Evolutionary conservation across 2,113 vertebrate genomes (phyloP), one percentile per base, ranked within the genome.

Genomic region (Phylloscopus whistleri): DNA sequence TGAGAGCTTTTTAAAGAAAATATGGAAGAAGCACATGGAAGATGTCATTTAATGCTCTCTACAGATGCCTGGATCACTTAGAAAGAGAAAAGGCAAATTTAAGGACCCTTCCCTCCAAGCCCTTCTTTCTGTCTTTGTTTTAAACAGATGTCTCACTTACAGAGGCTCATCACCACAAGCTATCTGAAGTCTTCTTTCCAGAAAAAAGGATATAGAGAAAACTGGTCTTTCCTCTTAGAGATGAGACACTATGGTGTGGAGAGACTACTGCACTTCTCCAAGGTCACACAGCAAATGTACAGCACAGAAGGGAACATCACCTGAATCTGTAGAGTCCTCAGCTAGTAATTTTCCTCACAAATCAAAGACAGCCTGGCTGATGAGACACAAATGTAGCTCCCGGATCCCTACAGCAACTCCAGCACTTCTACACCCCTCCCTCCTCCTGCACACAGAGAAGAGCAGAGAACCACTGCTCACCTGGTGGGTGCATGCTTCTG

Each of bases 401-500:
- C 13, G 66, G 39, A 41, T 48, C 69, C 22, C 62, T 28, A 52
- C 26, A 58, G 87, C 87, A 56, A 9, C 19, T 33, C 59, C 58
- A 56, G 8, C 28, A 27, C 56, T 48, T 62, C 62, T n/a, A 8
- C 2, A 18, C 21, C n/a, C 37, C 46, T 48, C 41, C 46, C 64
- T 37, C 30, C 37, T 33, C 63, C 78, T 16, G 56, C 39, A 5
- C 11, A 3, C 17, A 35, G 43, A 23, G 46, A 41, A 24, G 94
- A 96, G 87, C 70, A 56, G 49, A 85, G 70, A 51, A 23, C 21
- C 0, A 0, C 72, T 7, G 51, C 98, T 97, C 91, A 99, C 99
- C 99, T 99, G 92, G 98, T 98, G 95, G 98, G 98, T 41, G 98
- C 98, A 9, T 99, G 99, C 92, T 99, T 99, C 96, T 98, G 99